A percentile compares a stretch with the other conserved stretches of the same genome.
Conservation (phyloP, 2,888 invertebrate genomes). For the Agrochola macilenta region DNA sequence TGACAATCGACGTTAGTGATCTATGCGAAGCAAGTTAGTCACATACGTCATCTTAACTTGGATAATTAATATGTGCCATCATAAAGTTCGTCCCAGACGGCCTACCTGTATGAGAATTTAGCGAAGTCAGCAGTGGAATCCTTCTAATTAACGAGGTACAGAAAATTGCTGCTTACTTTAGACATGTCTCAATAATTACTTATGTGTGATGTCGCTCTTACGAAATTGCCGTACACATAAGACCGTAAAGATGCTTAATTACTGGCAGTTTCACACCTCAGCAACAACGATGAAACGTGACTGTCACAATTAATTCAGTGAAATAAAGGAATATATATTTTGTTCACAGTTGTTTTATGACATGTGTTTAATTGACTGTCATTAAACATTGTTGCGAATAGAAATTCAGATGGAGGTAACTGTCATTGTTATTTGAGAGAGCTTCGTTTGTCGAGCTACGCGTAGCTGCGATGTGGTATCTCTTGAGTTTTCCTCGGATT, state of each 20-base stretch:
- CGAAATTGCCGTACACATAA: slow-evolving; percentile 13
- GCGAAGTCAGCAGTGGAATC: slow-evolving; percentile 34
- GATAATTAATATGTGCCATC: slow-evolving; percentile 48
- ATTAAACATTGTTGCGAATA: slow-evolving; percentile 28
- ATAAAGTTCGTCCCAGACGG: slow-evolving; percentile 22
- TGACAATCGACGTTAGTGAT: slow-evolving; percentile 19
- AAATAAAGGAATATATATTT: slow-evolving; percentile 18
- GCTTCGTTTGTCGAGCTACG: slow-evolving; percentile 24
- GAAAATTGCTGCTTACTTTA: slow-evolving; percentile 33
- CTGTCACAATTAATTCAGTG: slow-evolving; percentile 45
- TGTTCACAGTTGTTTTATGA: slow-evolving; percentile 43
- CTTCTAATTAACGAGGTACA: slow-evolving; percentile 47
- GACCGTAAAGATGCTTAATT: slow-evolving; percentile 38
- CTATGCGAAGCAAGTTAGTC: slow-evolving; percentile 14
- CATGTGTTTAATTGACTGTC: slow-evolving; percentile 41
- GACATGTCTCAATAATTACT: slow-evolving; percentile 50
- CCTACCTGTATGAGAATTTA: slow-evolving; percentile 35
- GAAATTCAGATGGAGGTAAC: slow-evolving; percentile 25
- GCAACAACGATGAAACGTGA: slow-evolving; percentile 21
- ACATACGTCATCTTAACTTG: slow-evolving; percentile 13
- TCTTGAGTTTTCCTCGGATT: slow-evolving; percentile 6
- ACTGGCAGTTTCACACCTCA: slow-evolving; percentile 42
- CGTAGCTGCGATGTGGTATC: slow-evolving; percentile 4
- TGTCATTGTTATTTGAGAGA: slow-evolving; percentile 23
- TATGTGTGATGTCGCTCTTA: slow-evolving; percentile 28